Evolutionary conservation across 2,113 vertebrate species (phyloP).

Genomic region (Malurus alboscapulatus): DNA sequence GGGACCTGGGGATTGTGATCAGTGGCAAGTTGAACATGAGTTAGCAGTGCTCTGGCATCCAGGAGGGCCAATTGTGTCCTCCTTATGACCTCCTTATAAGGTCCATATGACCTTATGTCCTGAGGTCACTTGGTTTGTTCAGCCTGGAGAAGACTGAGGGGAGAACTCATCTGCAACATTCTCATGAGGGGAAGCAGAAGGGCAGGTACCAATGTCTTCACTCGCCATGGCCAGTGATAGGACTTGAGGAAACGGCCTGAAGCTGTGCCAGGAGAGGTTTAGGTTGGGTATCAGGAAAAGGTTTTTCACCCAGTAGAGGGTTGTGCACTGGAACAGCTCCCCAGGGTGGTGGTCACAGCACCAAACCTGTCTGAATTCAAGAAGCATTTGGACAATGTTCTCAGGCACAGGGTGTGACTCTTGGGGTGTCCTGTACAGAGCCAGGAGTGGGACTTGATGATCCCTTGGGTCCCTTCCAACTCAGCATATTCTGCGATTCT

Average conservation of each 20-base stretch:
- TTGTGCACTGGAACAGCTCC: neutral
- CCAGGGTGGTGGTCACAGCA: neutral
- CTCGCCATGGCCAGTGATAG: neutral
- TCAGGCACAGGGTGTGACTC: neutral
- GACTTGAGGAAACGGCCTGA: neutral
- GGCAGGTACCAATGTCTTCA: accelerated
- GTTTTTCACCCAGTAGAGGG: neutral
- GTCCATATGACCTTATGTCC: too few relatives aligned
- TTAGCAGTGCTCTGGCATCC: neutral
- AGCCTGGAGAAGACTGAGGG: neutral
- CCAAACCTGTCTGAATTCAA: neutral
- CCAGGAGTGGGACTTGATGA: neutral
- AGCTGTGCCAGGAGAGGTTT: neutral
- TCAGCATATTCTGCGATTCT: neutral
- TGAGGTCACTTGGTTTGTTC: neutral
- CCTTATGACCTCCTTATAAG: too few relatives aligned
- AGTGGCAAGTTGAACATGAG: accelerated
- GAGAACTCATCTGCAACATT: neutral
- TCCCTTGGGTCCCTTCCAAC: neutral
- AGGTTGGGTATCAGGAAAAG: too few relatives aligned
- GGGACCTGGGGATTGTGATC: accelerated
- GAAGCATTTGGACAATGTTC: neutral
- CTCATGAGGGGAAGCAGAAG: neutral
- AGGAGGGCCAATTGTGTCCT: neutral
- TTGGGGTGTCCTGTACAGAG: neutral